Evolutionary conservation across 2,113 vertebrate genomes (phyloP).

Genomic region (Daubentonia madagascariensis): DNA sequence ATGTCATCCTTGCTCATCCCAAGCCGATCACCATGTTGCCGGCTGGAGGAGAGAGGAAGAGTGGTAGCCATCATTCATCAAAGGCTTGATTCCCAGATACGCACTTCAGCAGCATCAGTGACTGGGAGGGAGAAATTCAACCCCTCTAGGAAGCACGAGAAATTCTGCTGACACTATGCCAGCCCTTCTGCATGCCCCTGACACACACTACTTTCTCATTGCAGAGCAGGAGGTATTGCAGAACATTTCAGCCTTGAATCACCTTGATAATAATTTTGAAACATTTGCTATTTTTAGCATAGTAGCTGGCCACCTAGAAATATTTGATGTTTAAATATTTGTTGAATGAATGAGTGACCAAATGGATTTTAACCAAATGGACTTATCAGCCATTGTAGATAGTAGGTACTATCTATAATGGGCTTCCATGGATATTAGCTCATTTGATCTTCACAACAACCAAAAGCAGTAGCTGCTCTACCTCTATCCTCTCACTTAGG

Average conservation of each 20-base stretch:
- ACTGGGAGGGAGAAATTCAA: not conserved
- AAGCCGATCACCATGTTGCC: not conserved
- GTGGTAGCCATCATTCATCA: not conserved
- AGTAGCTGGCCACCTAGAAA: not conserved
- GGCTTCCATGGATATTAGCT: not conserved
- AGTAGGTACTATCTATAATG: not conserved
- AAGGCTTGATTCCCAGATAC: not conserved
- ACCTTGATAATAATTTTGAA: not conserved
- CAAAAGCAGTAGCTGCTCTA: not conserved
- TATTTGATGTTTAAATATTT: slow-evolving; percentile 2
- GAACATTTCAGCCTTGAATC: not conserved
- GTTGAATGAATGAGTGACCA: not conserved
- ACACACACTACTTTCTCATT: not conserved
- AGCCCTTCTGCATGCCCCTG: too few relatives aligned
- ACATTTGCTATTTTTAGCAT: slow-evolving; percentile 6
- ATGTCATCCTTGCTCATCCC: not conserved
- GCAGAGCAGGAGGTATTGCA: not conserved
- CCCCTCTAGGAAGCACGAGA: not conserved
- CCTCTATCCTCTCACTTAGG: not conserved
- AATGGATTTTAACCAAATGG: not conserved
- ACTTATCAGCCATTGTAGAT: not conserved
- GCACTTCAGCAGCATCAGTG: not conserved
- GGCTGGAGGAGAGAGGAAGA: not conserved
- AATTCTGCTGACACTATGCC: too few relatives aligned
- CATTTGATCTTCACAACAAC: not conserved